phyloP scores from a whole-genome alignment of 2,888 invertebrate genomes.

The Uropetala carovei region DNA sequence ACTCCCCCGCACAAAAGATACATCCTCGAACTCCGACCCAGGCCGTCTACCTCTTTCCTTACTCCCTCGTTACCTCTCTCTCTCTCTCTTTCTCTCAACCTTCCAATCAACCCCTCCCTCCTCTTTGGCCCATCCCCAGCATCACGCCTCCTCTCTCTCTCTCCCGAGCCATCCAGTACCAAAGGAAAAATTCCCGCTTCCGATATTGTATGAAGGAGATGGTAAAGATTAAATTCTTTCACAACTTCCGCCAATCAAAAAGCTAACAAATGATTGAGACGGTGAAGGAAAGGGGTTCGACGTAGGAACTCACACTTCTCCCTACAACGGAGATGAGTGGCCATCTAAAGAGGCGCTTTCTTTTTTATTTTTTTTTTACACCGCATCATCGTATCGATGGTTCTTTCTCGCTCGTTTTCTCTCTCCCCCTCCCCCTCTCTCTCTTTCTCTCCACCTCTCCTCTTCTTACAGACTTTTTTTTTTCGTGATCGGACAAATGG shows the following conservation, averaged over 20 bases:
- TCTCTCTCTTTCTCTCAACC: neutral
- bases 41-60: neutral
- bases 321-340: neutral
- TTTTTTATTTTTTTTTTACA: neutral
- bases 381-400: neutral
- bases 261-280: neutral
- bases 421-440: neutral
- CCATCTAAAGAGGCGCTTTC: neutral
- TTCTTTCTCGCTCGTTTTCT: neutral
- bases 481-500: neutral
- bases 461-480: neutral
- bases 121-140: neutral
- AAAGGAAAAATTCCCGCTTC: constrained; percentile 31
- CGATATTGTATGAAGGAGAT: constrained; percentile 7
- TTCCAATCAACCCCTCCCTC: too few relatives aligned
- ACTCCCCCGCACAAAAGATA: neutral
- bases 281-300: neutral
- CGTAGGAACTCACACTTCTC: neutral
- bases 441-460: neutral
- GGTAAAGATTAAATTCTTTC: constrained; percentile 9
- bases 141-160: neutral
- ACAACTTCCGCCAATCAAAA: constrained; percentile 11
- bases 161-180: neutral
- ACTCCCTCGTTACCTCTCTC: neutral
- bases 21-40: constrained; percentile 7